A percentile compares a stretch with the other conserved stretches of the same genome.
Evolutionary conservation across 2,113 vertebrate species (phyloP).

Genomic region (Hippocampus comes): DNA sequence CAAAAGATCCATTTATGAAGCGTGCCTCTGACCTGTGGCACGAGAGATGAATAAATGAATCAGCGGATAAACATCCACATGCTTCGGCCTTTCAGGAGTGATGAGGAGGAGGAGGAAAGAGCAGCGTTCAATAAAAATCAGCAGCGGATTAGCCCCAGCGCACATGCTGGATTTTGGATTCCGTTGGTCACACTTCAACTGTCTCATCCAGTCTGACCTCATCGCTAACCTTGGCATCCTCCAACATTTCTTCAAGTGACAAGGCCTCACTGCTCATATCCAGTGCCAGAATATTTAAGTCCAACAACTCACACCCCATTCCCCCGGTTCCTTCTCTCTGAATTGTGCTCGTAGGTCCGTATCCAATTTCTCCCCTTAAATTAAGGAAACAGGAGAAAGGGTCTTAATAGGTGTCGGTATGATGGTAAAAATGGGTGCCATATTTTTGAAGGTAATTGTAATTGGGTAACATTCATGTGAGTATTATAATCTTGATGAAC

Average conservation of each 20-base stretch:
- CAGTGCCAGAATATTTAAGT: slow-evolving; percentile 35
- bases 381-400: slow-evolving; percentile 51
- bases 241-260: slow-evolving; percentile 35
- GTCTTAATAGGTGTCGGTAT: slow-evolving; percentile 33
- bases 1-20: slow-evolving; percentile 33
- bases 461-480: slow-evolving; percentile 55
- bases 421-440: slow-evolving; percentile 45
- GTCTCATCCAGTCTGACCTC: slow-evolving; percentile 35
- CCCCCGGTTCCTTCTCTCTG: slow-evolving; percentile 6
- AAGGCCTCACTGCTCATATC: slow-evolving; percentile 37
- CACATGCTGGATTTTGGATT: slow-evolving; percentile 30
- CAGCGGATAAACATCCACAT: slow-evolving; percentile 43
- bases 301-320: slow-evolving; percentile 14
- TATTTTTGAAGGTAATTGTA: slow-evolving; percentile 59
- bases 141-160: slow-evolving; percentile 32
- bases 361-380: slow-evolving; percentile 73
- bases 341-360: slow-evolving; percentile 63
- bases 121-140: slow-evolving; percentile 40
- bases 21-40: slow-evolving; percentile 31
- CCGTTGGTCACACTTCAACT: slow-evolving; percentile 25
- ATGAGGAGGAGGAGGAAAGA: slow-evolving; percentile 37
- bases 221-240: slow-evolving; percentile 20
- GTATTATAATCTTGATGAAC: not conserved
- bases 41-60: slow-evolving; percentile 18
- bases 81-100: slow-evolving; percentile 30